Percentiles rank a stretch among this genome's conserved stretches.
phyloP scores from a whole-genome alignment of 2,888 invertebrate genomes.

The Drosophila gaucha region DNA sequence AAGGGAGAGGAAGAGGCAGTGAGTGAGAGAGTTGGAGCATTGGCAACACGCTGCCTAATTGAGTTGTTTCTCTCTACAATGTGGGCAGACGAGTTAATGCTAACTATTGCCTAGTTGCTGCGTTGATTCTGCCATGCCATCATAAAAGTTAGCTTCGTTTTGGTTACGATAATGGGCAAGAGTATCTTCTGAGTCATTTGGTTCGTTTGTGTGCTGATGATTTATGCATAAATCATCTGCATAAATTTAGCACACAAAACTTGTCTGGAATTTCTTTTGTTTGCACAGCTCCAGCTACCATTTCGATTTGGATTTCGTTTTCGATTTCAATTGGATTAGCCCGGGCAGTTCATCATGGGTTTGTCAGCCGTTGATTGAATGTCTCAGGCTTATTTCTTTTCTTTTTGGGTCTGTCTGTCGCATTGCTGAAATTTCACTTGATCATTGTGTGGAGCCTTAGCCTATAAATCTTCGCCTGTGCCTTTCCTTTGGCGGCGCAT shows the following conservation, averaged over 20 bases:
- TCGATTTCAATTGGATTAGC: constrained; percentile 55
- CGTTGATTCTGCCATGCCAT: background rate
- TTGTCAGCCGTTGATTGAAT: constrained; percentile 67
- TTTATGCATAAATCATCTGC: constrained; percentile 81
- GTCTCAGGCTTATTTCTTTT: constrained; percentile 36
- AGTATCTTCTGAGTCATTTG: constrained; percentile 42
- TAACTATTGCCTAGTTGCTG: constrained; percentile 46
- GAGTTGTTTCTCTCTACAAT: constrained; percentile 68
- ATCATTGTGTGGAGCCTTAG: constrained; percentile 53
- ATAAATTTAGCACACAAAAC: constrained; percentile 66
- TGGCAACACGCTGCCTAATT: constrained; percentile 55
- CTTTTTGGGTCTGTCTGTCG: constrained; percentile 45
- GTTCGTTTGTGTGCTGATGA: constrained; percentile 30
- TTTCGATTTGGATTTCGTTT: constrained; percentile 36
- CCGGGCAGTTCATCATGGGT: constrained; percentile 59
- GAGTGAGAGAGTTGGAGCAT: constrained; percentile 5
- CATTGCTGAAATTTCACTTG: constrained; percentile 71
- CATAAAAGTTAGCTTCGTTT: constrained; percentile 30
- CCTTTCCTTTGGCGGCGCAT: constrained; percentile 48
- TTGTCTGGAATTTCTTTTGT: constrained; percentile 73
- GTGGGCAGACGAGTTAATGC: constrained; percentile 22
- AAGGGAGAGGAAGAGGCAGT: background rate
- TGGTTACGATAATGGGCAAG: constrained; percentile 20
- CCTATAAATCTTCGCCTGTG: constrained; percentile 59
- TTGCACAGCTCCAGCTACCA: constrained; percentile 18